Base-by-base conservation (phyloP, 2,797 vertebrate genomes). In the Acrossocheilus fasciatus region DNA sequence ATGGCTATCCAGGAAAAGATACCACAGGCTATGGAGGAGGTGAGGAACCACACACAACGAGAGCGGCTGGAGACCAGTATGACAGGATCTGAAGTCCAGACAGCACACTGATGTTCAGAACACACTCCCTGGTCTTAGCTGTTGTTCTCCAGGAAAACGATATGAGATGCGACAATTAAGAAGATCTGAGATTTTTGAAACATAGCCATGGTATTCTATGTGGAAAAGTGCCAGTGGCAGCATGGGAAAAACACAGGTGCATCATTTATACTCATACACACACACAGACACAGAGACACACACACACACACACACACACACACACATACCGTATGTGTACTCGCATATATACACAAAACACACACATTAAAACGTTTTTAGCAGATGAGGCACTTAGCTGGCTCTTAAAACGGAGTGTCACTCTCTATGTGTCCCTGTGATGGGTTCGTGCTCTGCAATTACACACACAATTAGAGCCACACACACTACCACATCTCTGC, bases 1-100 rank as follows among this genome's bases (percentile, higher is more conserved):
- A 96, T 95, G 96, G 96, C 96, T 96, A 96, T 96, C 95, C 94
- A 94, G 94, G 95, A 97, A 88, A 77, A 89, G 81, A 83, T 54
- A 75, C 62, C n/a, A 59, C 41, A 66, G 81, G 76, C 81, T 54
- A 39, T n/a, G 54, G 69, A 23, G 77, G 54, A 83, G 80, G 88
- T 83, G 70, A 82, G 76, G 50, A 66, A 69, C 41, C 34, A n/a
- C 26, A 87, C 70, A 74, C 57, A 54, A n/a, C 50, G 45, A 84
- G 47, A 79, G 54, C n/a, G 17, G 34, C 4, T 39, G 50, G 14
- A 47, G 36, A 78, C 23, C n/a, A 79, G 17, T 54, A n/a, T 14
- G 45, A 70, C 23, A 82, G 75, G 6, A 34, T 59, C 23, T 23
- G 18, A 70, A 82, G 47, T 68, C 15, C 30, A 68, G 64, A 68